These are phyloP conservation scores for Catharus bicknelli DNA, from an alignment of 2,113 vertebrate species.

Conservation along the genomic window DNA sequence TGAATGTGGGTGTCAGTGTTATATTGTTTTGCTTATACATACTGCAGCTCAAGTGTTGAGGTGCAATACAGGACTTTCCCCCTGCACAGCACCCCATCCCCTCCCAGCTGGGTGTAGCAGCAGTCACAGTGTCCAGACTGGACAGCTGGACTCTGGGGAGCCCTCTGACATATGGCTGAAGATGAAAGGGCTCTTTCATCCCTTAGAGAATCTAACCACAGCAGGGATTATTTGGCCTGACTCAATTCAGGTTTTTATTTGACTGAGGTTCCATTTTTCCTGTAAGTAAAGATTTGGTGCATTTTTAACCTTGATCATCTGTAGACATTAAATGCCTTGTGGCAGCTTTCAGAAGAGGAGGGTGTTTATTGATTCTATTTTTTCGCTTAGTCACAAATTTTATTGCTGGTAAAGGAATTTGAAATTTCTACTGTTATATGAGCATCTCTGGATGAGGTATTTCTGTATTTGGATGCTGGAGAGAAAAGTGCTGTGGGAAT, in stretches of 20 bases:
- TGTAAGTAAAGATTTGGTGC: neutral
- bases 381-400: constrained; percentile 47
- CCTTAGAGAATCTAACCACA: neutral
- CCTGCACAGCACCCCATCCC: neutral
- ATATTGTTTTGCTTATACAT: neutral
- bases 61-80: neutral
- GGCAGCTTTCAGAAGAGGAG: constrained; percentile 22
- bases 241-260: neutral
- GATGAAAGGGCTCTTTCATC: neutral
- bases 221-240: neutral
- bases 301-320: constrained; percentile 27
- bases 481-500: neutral
- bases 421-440: neutral
- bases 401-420: constrained; percentile 17
- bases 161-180: neutral
- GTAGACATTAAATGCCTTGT: neutral
- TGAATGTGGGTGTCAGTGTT: neutral
- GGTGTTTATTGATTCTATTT: constrained; percentile 15
- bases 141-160: neutral
- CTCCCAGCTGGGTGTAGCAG: neutral
- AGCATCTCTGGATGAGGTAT: neutral
- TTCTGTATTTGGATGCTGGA: neutral
- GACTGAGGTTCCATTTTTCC: neutral
- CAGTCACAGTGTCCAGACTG: neutral
- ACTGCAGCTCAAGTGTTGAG: neutral